Percentiles rank a stretch among this genome's conserved stretches.
Conservation (phyloP, 2,797 vertebrate species). For the Malurus splendens region DNA sequence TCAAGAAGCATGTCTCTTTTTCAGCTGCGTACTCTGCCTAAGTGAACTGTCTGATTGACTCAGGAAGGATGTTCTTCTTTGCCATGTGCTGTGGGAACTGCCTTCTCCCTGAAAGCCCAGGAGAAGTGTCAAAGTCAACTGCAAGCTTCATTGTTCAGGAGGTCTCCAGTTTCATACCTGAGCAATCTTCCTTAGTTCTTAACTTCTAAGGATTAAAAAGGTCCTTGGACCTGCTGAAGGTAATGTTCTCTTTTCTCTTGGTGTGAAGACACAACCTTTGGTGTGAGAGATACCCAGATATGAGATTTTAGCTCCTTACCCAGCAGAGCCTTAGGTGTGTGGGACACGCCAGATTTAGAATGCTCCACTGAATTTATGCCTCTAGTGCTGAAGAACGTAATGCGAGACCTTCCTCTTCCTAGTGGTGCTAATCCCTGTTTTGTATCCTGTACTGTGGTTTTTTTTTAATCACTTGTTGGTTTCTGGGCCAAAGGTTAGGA, state of each 20-base stretch:
- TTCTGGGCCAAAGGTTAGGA: not conserved
- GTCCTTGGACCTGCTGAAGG: not conserved
- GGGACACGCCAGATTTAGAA: not conserved
- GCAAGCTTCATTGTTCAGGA: not conserved
- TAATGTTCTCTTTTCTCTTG: not conserved
- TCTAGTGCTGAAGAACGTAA: not conserved
- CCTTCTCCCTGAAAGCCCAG: not conserved
- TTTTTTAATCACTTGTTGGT: not conserved
- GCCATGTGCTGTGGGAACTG: not conserved
- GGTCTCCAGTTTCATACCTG: not conserved
- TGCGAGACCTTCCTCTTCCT: not conserved
- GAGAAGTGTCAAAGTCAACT: not conserved
- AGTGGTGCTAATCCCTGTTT: not conserved
- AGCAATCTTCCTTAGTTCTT: not conserved
- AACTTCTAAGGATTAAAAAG: not conserved
- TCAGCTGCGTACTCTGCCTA: not conserved
- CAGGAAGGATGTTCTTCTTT: slow-evolving; percentile 11
- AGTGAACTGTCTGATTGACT: not conserved
- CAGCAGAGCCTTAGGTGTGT: accelerated
- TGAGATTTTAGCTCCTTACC: not conserved
- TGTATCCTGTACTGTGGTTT: not conserved
- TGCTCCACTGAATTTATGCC: not conserved
- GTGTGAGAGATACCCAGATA: not conserved
- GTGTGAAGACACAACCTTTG: not conserved
- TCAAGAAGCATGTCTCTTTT: slow-evolving; percentile 7